These are phyloP conservation scores for Dermatophagoides farinae DNA, from an alignment of 1,140 invertebrate species.

Conservation along the genomic window DNA sequence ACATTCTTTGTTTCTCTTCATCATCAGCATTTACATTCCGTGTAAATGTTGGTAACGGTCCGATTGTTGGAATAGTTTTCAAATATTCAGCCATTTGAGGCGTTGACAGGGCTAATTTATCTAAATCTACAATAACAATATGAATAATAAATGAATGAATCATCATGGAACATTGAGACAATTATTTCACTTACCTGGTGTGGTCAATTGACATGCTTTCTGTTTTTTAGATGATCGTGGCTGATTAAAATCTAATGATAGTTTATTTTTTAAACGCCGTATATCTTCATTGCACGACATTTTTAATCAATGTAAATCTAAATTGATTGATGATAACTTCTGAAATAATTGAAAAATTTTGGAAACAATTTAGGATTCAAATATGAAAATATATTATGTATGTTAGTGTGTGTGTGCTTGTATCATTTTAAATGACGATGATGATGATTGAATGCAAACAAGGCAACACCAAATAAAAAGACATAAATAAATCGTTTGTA, in stretches of 20 bases:
- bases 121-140: neutral
- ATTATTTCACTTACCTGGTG: neutral
- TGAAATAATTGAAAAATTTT: too few species aligned
- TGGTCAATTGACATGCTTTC: neutral
- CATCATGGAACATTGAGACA: neutral
- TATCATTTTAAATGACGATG: too few species aligned
- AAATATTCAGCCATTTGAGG: neutral
- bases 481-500: neutral
- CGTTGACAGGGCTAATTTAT: neutral
- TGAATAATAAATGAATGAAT: neutral
- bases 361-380: too few species aligned
- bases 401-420: too few species aligned
- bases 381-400: too few species aligned
- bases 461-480: neutral
- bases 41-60: neutral
- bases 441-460: neutral
- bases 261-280: too few species aligned
- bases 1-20: neutral
- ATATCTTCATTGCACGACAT: neutral
- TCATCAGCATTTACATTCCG: neutral
- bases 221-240: too few species aligned
- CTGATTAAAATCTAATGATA: too few species aligned
- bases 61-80: neutral
- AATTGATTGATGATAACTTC: neutral
- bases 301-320: neutral